Conservation (phyloP, 2,113 vertebrate species). For the Motacilla tschutschensis region DNA sequence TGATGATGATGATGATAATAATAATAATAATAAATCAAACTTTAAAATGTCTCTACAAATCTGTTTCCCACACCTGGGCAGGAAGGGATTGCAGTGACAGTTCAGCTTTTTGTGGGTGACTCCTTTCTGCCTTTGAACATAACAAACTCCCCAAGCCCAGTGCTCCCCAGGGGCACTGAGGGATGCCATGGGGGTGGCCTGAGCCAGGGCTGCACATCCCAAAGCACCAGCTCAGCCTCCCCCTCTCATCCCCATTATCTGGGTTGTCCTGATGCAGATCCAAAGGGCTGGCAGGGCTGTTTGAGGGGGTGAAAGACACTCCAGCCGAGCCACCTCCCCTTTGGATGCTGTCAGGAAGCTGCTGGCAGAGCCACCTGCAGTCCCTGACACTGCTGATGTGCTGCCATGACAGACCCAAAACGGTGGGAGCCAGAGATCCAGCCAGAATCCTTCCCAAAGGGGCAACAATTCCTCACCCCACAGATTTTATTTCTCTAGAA, state of each 20-base stretch:
- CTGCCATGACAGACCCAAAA: not conserved
- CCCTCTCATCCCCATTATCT: not conserved
- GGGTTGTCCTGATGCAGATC: not conserved
- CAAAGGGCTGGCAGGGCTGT: not conserved
- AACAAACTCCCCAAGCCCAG: not conserved
- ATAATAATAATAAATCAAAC: too few species aligned
- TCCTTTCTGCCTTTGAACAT: not conserved
- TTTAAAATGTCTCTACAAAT: not conserved
- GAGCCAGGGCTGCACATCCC: not conserved
- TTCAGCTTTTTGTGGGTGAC: not conserved
- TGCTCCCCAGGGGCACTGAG: accelerated
- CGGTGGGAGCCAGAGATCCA: accelerated
- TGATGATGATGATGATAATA: too few species aligned
- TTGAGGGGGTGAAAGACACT: not conserved
- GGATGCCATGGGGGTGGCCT: not conserved
- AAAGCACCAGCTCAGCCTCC: not conserved
- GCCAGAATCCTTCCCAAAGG: not conserved
- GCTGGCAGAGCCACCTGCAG: not conserved
- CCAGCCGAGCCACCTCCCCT: not conserved
- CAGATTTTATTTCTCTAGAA: not conserved
- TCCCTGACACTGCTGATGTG: not conserved
- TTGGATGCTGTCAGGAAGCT: not conserved
- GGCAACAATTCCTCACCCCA: not conserved
- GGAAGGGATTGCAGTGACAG: not conserved
- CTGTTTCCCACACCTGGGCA: not conserved